A percentile compares a stretch with the other conserved stretches of the same genome.
These are phyloP conservation scores for Monomorium pharaonis DNA, from an alignment of 1,140 invertebrate species.

Conservation along the genomic window DNA sequence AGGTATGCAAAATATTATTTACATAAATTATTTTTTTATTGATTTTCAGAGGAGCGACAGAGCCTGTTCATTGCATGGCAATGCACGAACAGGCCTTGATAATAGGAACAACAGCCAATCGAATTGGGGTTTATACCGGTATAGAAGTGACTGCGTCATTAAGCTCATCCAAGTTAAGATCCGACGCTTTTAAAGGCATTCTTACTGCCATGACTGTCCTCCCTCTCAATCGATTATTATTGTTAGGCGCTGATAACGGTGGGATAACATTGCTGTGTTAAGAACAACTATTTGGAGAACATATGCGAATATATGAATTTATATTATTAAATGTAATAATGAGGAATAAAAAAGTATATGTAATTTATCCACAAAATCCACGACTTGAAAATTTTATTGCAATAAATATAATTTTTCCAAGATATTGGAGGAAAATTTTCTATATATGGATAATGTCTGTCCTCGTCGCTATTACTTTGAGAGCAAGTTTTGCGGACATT, in stretches of 20 bases:
- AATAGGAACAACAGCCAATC: slow-evolving; percentile 94
- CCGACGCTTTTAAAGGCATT: slow-evolving; percentile 96
- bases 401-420: slow-evolving; percentile 46
- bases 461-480: slow-evolving; percentile 86
- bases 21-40: background rate
- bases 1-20: background rate
- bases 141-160: slow-evolving; percentile 91
- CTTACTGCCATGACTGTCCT: slow-evolving; percentile 95
- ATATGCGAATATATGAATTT: background rate
- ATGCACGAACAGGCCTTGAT: slow-evolving; percentile 91
- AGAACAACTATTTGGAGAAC: background rate
- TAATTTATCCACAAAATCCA: background rate
- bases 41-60: slow-evolving; percentile 90
- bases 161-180: slow-evolving; percentile 93
- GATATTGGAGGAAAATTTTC: background rate
- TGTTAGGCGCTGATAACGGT: slow-evolving; percentile 96
- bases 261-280: slow-evolving; percentile 93
- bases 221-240: slow-evolving; percentile 94
- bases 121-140: slow-evolving; percentile 94
- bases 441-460: slow-evolving; percentile 82
- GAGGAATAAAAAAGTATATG: background rate
- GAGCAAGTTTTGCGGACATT: slow-evolving; percentile 86
- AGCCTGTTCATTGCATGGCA: slow-evolving; percentile 95
- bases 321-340: slow-evolving; percentile 3
- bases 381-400: background rate